Base-by-base conservation (phyloP, 2,888 invertebrate species). In the Suillia variegata region DNA sequence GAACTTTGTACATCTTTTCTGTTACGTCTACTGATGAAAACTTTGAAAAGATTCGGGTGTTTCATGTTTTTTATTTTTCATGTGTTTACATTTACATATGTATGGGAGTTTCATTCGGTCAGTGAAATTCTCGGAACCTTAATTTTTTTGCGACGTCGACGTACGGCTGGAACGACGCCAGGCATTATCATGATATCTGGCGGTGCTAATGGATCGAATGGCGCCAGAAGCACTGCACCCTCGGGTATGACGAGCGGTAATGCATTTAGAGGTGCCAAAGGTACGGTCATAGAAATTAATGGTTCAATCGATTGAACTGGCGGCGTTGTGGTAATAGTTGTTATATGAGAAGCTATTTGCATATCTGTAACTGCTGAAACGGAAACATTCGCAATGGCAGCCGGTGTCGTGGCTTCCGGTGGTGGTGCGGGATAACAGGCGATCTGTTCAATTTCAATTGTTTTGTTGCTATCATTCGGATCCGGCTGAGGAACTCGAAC, bases 391-490 rank as follows among this genome's bases (percentile, higher is more conserved):
- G 42, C 51, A 3, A 58, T 21, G 6, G 26, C 10, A 2, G 67
- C 54, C 15, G 53, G 26, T 5, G 48, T 49, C 3, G 56, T 13
- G 42, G 38, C 15, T 49, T 77, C 75, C 58, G 74, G 66, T 2
- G 76, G 73, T 15, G 79, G 78, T 5, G 78, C 78, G 22, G 78
- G 76, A 65, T 80, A 80, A 65, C 80, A 80, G 17, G 75, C 79
- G 38, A 80, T 64, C 63, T 79, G 73, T 47, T 81, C 74, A 2
- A 79, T 76, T 59, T 77, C 75, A 38, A 75, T 79, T 0, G 79
- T 75, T 62, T 80, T 81, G 10, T 71, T 75, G 55, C 75, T 60
- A 63, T 80, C 80, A 21, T 67, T 69, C 1, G 80, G 80, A 73
- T 80, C 80, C 5, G 79, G 78, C 21, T 78, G 74, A 13, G 77